Base-by-base conservation (phyloP, 1,140 invertebrate genomes). In the Lithobius niger region DNA sequence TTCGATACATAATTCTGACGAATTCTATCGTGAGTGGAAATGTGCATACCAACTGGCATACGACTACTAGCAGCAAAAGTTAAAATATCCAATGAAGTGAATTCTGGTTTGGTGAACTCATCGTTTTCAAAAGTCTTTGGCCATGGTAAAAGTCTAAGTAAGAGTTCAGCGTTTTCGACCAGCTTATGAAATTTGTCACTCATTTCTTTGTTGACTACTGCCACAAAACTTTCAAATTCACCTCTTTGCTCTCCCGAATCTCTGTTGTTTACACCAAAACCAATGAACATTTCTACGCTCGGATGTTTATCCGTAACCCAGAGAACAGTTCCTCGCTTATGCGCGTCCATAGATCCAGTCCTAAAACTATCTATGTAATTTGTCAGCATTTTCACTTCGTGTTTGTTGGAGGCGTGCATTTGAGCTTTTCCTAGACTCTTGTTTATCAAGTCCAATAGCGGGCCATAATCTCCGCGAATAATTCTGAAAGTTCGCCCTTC, bases 231-330 rank as follows among this genome's bases (percentile, higher is more conserved):
- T 77, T 97, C 93, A 71, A 94, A 97, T 73, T 97, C 93, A 16
- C 84, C 91, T 47, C 92, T 75, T 55, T 87, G 82, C 36, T 92
- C 92, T 58, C 82, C 86, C 1, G 94, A 93, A 74, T 97, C 94
- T 59, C 88, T 77, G 65, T 95, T 96, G 0, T 83, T 92, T 72
- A 95, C 91, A 64, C 95, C 95, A 66, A 96, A 96, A 24, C 92
- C 92, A 69, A 94, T 91, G 64, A 94, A 84, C 71, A 82, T 88
- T 77, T 96, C 91, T 65, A 96, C 83, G 52, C 86, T 82, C 16
- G 91, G 92, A 56, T 83, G 82, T 70, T 90, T 92, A 66, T 97
- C 86, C 66, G 86, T 84, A 49, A 97, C 92, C 94, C 93, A 97
- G 66, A 74, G 79, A 49, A 82, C 72, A 13, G 86, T 89, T 0